Conservation (phyloP, 2,888 invertebrate genomes). For the Melipona beecheii region DNA sequence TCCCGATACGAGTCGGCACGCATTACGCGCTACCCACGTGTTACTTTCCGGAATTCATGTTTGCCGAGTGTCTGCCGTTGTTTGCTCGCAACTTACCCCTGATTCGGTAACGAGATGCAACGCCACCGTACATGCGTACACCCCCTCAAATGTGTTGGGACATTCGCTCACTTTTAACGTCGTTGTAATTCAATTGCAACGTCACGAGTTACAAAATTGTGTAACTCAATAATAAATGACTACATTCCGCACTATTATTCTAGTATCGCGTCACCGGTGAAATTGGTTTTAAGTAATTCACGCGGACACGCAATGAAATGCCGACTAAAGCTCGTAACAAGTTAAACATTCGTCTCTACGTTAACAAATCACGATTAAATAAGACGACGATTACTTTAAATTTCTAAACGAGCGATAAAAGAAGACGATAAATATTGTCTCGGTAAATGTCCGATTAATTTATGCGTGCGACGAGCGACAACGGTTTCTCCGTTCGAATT, state of each 20-base stretch:
- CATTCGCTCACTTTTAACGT: neutral
- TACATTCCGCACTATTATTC: too few relatives aligned
- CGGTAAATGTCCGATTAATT: neutral
- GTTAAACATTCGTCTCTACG: too few relatives aligned
- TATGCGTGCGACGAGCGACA: neutral
- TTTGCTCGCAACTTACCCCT: neutral
- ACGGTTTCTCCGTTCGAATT: neutral
- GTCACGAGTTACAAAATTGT: too few relatives aligned
- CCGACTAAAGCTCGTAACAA: too few relatives aligned
- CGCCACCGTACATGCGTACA: neutral
- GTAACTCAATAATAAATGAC: too few relatives aligned
- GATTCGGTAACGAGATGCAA: neutral
- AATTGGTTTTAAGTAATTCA: too few relatives aligned
- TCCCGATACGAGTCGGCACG: neutral
- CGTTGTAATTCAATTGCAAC: neutral
- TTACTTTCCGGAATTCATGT: neutral
- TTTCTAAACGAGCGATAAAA: neutral
- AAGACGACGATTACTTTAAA: too few relatives aligned
- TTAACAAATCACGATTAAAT: too few relatives aligned
- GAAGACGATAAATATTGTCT: neutral
- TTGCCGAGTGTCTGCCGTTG: neutral
- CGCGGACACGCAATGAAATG: too few relatives aligned
- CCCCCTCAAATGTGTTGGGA: neutral
- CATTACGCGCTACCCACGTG: neutral
- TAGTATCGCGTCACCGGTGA: too few relatives aligned